phyloP scores from a whole-genome alignment of 2,113 vertebrate species.

The Sisor rabdophorus region DNA sequence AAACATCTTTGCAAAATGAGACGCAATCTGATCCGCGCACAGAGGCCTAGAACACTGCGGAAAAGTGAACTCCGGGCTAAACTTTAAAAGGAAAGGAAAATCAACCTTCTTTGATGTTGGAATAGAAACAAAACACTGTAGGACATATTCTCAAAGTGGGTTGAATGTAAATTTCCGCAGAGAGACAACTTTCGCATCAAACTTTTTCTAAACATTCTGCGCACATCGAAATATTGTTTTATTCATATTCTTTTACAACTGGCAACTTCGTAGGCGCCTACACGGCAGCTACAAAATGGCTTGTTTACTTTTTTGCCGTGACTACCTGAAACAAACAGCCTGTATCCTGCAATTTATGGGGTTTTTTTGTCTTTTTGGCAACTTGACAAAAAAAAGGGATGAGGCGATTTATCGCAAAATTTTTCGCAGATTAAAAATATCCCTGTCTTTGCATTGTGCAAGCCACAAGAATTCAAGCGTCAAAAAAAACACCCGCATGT shows the following conservation, averaged over 20 bases:
- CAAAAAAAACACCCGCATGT: slow-evolving; percentile 64
- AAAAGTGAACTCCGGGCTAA: slow-evolving; percentile 51
- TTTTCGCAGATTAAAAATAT: slow-evolving; percentile 37
- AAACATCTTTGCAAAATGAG: slow-evolving; percentile 46
- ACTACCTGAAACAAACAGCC: slow-evolving; percentile 1
- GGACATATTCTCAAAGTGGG: slow-evolving; percentile 44
- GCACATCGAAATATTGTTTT: slow-evolving; percentile 9
- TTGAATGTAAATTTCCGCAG: slow-evolving; percentile 36
- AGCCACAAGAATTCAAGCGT: slow-evolving; percentile 63
- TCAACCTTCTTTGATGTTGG: slow-evolving; percentile 44
- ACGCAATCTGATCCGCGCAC: slow-evolving; percentile 50
- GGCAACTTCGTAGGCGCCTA: background rate
- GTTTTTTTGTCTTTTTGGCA: background rate
- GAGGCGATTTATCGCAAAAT: slow-evolving; percentile 30
- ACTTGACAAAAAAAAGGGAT: slow-evolving; percentile 18
- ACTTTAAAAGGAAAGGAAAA: slow-evolving; percentile 44
- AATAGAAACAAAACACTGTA: slow-evolving; percentile 48
- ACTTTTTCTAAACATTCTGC: slow-evolving; percentile 23
- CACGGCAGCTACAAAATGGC: slow-evolving; percentile 20
- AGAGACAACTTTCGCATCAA: slow-evolving; percentile 24
- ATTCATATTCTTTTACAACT: background rate
- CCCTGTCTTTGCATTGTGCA: slow-evolving; percentile 45
- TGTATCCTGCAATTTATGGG: background rate
- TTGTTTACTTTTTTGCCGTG: background rate
- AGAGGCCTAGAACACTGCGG: slow-evolving; percentile 30